Evolutionary conservation across 1,140 invertebrate species (phyloP), one percentile per base, ranked within the genome.

Genomic region (Ptiloglossa arizonensis): DNA sequence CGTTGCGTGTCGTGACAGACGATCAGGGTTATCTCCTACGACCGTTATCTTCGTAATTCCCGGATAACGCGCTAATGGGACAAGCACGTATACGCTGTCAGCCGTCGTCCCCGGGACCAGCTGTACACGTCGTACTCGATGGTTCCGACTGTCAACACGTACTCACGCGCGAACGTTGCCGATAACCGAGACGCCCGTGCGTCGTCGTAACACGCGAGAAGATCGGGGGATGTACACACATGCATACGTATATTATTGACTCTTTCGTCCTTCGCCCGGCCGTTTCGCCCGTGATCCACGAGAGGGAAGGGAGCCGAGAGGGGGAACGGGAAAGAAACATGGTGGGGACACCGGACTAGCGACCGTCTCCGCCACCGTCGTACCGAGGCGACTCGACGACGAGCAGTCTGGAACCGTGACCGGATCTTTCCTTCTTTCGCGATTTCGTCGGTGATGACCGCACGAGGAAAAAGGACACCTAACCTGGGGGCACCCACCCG

Each of bases 21-120:
- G 52, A 74, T 41, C 62, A 73, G 52, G 80, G 76, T 81, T 79
- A 81, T 79, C 80, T 41, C 19, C 15, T n/a, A n/a, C 22, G 11
- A 19, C 17, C 38, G 54, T 79, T 81, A 73, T 79, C 69, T 0
- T 46, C n/a, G 57, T 79, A 81, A 79, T 79, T 67, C 69, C 41
- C 44, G 41, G 59, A 64, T 54, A 79, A 66, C 66, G 5, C 19
- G 48, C 38, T 56, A 72, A 56, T 63, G n/a, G 44, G 44, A 52
- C 44, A 46, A 32, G 27, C 11, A 13, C 38, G 60, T 17, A 19
- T 60, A 60, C 29, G 50, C 9, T 56, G 50, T 46, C 52, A 13
- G 17, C 17, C n/a, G 46, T 48, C 46, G 22, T 8, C 13, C 29
- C n/a, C 19, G 50, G 22, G 27, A 5, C n/a, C 54, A 69, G 54